Base-by-base conservation (phyloP, 1,140 invertebrate genomes). In the Aphelenchoides avenae region DNA sequence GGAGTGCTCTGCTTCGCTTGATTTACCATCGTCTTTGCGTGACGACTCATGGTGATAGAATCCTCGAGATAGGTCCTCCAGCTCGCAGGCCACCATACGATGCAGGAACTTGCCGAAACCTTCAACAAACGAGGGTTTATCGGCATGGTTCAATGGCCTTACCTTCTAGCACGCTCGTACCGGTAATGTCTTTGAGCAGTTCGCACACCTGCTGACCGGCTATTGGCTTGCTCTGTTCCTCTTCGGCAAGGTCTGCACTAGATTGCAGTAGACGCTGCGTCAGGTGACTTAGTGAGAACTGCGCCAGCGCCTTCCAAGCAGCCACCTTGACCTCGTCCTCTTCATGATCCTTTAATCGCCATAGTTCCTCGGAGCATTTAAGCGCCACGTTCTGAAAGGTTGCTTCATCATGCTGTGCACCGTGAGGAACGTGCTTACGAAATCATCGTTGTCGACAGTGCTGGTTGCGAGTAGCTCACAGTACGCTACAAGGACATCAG, bases 21-120 rank as follows among this genome's bases (percentile, higher is more conserved):
- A 29, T 46, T n/a, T 11, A 31, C 15, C 5, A 15, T 4, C n/a
- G 29, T 30, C 3, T 46, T n/a, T 15, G 29, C 26, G n/a, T 30
- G 11, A 3, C 26, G 3, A 18, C 18, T 13, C 34, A 13, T 36
- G 34, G 24, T 24, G 15, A 24, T 46, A 46, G 5, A 34, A 46
- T 3, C 13, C 26, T 15, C 26, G 29, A 11, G 43, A 31, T n/a
- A 46, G 13, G 26, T 46, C 43, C 13, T 46, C 43, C 15, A 46
- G 11, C 13, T 46, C 43, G 13, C 43, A 46, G 5, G 15, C 34
- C 11, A 46, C 34, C 43, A 26, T 30, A n/a, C 34, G 29, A 24
- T 46, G 43, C 3, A 46, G n/a, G n/a, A 46, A 46, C 11, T 27
- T 46, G 15, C 43, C 43, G 13, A 46, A 46, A 46, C 26, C 43